Evolutionary conservation across 1,140 invertebrate species (phyloP).

Genomic region (Spodoptera frugiperda): DNA sequence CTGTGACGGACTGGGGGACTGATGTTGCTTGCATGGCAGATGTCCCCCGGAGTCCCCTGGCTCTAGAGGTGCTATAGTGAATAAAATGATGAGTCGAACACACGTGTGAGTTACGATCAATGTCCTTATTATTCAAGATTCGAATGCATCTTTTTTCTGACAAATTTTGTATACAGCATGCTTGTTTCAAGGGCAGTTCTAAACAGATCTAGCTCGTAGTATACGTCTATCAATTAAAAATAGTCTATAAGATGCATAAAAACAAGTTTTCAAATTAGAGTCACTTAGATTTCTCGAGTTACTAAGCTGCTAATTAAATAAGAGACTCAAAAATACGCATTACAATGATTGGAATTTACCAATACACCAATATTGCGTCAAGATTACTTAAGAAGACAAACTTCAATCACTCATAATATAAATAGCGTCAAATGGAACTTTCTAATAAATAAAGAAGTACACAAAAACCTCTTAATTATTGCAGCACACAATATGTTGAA

Average conservation of each 20-base stretch:
- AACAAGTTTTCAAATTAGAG: neutral
- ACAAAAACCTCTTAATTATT: conserved; percentile 24
- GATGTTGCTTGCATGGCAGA: conserved; percentile 32
- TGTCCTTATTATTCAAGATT: neutral
- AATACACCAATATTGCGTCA: neutral
- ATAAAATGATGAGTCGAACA: conserved; percentile 12
- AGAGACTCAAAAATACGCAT: too few relatives aligned
- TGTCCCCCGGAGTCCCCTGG: neutral
- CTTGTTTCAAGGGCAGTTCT: neutral
- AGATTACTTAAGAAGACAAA: neutral
- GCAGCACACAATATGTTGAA: conserved; percentile 22
- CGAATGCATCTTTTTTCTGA: neutral
- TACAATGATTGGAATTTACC: too few relatives aligned
- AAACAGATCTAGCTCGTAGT: too few relatives aligned
- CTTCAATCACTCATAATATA: neutral
- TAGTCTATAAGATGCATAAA: too few relatives aligned
- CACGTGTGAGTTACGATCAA: conserved; percentile 29
- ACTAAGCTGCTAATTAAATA: too few relatives aligned
- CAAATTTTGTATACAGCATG: conserved; percentile 6
- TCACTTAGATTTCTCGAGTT: too few relatives aligned
- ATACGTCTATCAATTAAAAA: too few relatives aligned
- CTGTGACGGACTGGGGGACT: conserved; percentile 6
- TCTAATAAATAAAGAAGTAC: neutral
- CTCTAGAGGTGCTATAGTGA: conserved; percentile 4
- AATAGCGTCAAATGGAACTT: neutral